These are phyloP conservation scores for Oncorhynchus keta DNA, from an alignment of 2,113 vertebrate genomes.

Conservation along the genomic window DNA sequence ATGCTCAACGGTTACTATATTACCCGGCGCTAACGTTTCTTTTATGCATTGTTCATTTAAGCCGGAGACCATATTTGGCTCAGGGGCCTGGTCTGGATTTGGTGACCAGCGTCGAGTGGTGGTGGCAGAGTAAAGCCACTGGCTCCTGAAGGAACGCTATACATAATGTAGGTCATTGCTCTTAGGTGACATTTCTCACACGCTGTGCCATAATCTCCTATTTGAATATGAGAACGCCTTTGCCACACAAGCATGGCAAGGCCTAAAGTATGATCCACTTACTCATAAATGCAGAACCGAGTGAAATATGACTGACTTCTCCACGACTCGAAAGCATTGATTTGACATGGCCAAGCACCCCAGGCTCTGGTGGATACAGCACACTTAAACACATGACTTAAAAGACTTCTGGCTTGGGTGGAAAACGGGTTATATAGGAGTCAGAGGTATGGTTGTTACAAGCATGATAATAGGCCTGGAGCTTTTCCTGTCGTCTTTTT, in stretches of 20 bases:
- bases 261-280: constrained; percentile 52
- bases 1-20: background rate
- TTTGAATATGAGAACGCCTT: constrained; percentile 48
- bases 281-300: constrained; percentile 47
- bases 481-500: constrained; percentile 2
- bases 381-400: constrained; percentile 33
- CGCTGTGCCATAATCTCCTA: constrained; percentile 51
- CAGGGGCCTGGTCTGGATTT: background rate
- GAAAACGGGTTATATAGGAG: constrained; percentile 27
- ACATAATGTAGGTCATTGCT: constrained; percentile 45
- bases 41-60: background rate
- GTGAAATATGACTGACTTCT: constrained; percentile 40
- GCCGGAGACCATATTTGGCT: background rate
- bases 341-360: constrained; percentile 46
- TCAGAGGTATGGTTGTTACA: constrained; percentile 25
- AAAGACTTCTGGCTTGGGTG: constrained; percentile 38
- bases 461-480: constrained; percentile 6
- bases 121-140: background rate
- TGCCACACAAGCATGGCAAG: constrained; percentile 47
- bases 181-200: constrained; percentile 55
- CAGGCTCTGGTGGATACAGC: constrained; percentile 24
- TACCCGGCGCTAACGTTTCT: too few species aligned
- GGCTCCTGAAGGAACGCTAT: constrained; percentile 22
- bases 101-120: background rate
- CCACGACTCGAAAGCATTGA: constrained; percentile 44